phyloP scores from a whole-genome alignment of 2,888 invertebrate genomes.

The Melinopterus prodromus region DNA sequence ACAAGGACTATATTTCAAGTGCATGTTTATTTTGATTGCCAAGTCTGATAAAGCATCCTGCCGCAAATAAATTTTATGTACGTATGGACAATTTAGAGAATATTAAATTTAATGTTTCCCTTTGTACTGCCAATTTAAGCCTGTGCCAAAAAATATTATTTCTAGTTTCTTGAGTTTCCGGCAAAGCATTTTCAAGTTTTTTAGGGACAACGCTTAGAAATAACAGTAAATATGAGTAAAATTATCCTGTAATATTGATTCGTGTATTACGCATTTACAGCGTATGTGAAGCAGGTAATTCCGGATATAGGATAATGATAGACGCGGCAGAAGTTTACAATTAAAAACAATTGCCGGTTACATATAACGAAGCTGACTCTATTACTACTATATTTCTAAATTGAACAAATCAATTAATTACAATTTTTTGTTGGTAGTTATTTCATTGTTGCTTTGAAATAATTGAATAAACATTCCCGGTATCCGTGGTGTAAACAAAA shows the following conservation, averaged over 20 bases:
- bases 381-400: neutral
- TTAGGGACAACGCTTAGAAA: too few relatives aligned
- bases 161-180: too few relatives aligned
- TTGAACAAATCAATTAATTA: neutral
- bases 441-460: too few relatives aligned
- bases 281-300: neutral
- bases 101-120: neutral
- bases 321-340: neutral
- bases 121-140: neutral
- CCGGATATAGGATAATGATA: neutral
- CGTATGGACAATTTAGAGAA: neutral
- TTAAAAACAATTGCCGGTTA: neutral
- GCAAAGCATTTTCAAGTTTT: too few relatives aligned
- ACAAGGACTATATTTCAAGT: too few relatives aligned
- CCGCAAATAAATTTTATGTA: too few relatives aligned
- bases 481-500: too few relatives aligned
- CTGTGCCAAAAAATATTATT: neutral
- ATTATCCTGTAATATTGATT: neutral
- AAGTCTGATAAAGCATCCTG: too few relatives aligned
- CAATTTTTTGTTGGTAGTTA: too few relatives aligned
- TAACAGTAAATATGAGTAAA: neutral
- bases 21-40: too few relatives aligned
- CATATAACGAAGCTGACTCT: neutral
- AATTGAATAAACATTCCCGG: too few relatives aligned
- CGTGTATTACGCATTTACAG: neutral